Conservation (phyloP, 1,140 invertebrate species). For the Atta colombica region DNA sequence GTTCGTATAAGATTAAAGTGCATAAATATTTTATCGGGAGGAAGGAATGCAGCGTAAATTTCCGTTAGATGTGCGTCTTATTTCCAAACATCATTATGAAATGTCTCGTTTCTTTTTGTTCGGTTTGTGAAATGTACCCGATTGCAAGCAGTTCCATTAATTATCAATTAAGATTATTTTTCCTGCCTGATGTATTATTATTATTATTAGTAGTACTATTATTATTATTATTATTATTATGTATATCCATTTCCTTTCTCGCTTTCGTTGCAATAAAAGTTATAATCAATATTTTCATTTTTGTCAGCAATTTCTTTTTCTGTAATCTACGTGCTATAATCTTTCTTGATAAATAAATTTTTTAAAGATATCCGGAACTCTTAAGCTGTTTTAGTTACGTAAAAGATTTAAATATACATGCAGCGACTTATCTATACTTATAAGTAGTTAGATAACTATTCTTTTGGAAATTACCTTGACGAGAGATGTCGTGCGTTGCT, state of each 20-base stretch:
- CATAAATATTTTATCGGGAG: constrained; percentile 17
- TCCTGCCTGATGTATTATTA: neutral
- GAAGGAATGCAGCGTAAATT: constrained; percentile 20
- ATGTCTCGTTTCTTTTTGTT: neutral
- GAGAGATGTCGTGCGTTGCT: constrained; percentile 20
- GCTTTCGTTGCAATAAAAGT: neutral
- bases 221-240: too few relatives aligned
- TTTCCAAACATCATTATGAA: constrained; percentile 47
- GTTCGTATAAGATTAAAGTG: constrained; percentile 31
- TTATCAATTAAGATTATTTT: constrained; percentile 13
- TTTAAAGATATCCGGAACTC: neutral
- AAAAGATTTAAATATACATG: neutral
- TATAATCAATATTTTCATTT: neutral
- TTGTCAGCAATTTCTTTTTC: neutral
- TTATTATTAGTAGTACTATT: too few relatives aligned
- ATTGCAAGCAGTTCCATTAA: neutral
- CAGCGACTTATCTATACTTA: neutral
- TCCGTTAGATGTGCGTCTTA: constrained; percentile 37
- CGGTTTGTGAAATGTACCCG: neutral
- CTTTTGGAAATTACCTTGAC: constrained; percentile 42
- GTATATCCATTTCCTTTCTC: neutral
- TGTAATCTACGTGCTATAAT: neutral
- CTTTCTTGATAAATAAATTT: neutral
- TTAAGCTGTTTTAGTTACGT: neutral
- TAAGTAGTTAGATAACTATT: neutral